A percentile compares a stretch with the other conserved stretches of the same genome.
These are phyloP conservation scores for Calliopsis andreniformis DNA, from an alignment of 1,140 invertebrate genomes.

Conservation along the genomic window DNA sequence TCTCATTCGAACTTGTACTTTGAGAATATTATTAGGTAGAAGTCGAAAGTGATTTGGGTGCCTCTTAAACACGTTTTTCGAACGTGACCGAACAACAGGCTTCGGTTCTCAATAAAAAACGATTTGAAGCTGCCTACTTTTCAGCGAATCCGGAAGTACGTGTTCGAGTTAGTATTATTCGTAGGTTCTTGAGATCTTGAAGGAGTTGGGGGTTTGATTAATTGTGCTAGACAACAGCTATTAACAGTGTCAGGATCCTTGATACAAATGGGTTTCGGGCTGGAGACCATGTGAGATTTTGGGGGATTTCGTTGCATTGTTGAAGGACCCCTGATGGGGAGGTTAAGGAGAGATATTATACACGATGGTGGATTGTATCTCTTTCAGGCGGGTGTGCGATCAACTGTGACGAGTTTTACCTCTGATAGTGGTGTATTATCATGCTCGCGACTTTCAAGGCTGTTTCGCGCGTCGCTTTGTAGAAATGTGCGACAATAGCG, in stretches of 20 bases:
- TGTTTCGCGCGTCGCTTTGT: not conserved
- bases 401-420: not conserved
- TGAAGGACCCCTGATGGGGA: not conserved
- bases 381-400: not conserved
- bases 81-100: not conserved
- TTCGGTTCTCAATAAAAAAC: not conserved
- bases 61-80: slow-evolving; percentile 1
- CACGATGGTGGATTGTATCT: no score
- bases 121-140: not conserved
- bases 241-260: not conserved
- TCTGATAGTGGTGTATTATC: not conserved
- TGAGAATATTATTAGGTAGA: no score
- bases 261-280: not conserved
- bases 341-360: not conserved
- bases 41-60: not conserved
- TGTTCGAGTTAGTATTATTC: not conserved
- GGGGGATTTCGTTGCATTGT: not conserved
- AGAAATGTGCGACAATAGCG: not conserved
- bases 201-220: not conserved
- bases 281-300: not conserved
- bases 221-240: no score
- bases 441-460: not conserved
- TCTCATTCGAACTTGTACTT: not conserved
- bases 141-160: no score
- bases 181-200: not conserved